A percentile compares a stretch with the other conserved stretches of the same genome.
Evolutionary conservation across 92 coral and sea anemone species (phyloP).

Genomic region (Heteractis magnifica): DNA sequence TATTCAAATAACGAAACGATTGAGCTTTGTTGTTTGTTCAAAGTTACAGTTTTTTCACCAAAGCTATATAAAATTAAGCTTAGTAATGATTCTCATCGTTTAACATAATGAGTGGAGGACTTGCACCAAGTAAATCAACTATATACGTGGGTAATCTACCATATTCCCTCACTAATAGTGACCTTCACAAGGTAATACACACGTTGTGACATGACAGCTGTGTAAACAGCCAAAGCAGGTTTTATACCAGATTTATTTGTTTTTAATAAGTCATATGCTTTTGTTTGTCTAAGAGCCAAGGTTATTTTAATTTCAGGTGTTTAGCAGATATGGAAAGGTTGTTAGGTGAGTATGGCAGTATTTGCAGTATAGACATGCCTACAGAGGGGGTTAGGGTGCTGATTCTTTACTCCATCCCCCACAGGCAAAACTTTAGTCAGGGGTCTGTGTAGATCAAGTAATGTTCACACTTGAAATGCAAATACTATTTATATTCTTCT

Average conservation of each 20-base stretch:
- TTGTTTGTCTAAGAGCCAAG: background rate
- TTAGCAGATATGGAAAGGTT: constrained; percentile 97
- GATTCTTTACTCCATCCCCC: too few relatives aligned
- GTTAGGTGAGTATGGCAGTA: constrained; percentile 72
- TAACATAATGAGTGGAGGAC: constrained; percentile 83
- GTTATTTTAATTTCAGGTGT: constrained; percentile 58
- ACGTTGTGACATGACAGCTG: background rate
- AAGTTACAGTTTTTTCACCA: too few relatives aligned
- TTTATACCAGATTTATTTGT: background rate
- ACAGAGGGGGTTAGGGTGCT: too few relatives aligned
- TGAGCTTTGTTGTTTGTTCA: too few relatives aligned
- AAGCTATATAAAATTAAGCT: too few relatives aligned
- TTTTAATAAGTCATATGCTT: background rate
- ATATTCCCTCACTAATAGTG: constrained; percentile 94
- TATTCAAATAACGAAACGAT: background rate
- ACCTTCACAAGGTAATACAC: constrained; percentile 79
- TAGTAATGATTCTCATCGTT: too few relatives aligned
- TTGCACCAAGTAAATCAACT: constrained; percentile 98
- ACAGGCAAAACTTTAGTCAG: too few relatives aligned
- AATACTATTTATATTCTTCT: too few relatives aligned
- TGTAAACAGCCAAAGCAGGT: background rate
- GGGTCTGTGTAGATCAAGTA: too few relatives aligned
- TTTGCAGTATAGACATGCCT: too few relatives aligned
- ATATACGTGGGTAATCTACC: constrained; percentile 97
- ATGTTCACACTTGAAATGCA: too few relatives aligned